phyloP scores from a whole-genome alignment of 2,888 invertebrate species.

The Drosophila diplacantha region DNA sequence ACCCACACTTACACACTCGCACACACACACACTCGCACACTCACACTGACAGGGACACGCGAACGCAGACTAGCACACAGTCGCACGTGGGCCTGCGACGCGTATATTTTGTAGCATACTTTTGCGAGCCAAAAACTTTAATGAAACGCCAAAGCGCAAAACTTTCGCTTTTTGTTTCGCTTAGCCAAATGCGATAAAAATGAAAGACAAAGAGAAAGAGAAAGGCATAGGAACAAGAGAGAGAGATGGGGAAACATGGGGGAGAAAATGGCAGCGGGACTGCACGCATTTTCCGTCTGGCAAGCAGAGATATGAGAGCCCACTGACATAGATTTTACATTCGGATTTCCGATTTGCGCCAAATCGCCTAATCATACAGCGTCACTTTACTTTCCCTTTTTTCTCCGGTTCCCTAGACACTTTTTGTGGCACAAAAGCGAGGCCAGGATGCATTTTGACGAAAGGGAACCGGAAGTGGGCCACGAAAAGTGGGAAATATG shows the following conservation, averaged over 20 bases:
- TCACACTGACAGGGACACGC: constrained; percentile 14
- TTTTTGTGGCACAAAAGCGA: constrained; percentile 1
- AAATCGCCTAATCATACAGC: constrained; percentile 37
- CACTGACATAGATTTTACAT: constrained; percentile 34
- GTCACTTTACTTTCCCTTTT: neutral
- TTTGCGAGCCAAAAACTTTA: constrained; percentile 63
- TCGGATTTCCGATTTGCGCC: constrained; percentile 37
- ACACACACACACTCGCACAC: constrained; percentile 8
- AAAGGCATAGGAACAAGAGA: neutral
- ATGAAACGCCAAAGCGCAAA: constrained; percentile 64
- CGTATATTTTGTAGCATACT: constrained; percentile 59
- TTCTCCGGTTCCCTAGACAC: neutral
- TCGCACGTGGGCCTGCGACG: constrained; percentile 27
- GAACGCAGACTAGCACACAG: constrained; percentile 7
- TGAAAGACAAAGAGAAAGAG: constrained; percentile 31
- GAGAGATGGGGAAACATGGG: neutral
- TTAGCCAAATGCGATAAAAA: constrained; percentile 46
- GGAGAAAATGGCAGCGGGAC: neutral
- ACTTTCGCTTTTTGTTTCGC: constrained; percentile 57
- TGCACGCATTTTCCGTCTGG: constrained; percentile 34
- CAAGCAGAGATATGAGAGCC: constrained; percentile 18
- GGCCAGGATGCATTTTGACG: neutral
- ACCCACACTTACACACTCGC: constrained; percentile 1
- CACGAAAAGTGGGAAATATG: constrained; percentile 1
- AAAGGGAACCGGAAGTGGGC: neutral